Evolutionary conservation across 2,113 vertebrate genomes (phyloP).

Genomic region (Coracopsis vasa): DNA sequence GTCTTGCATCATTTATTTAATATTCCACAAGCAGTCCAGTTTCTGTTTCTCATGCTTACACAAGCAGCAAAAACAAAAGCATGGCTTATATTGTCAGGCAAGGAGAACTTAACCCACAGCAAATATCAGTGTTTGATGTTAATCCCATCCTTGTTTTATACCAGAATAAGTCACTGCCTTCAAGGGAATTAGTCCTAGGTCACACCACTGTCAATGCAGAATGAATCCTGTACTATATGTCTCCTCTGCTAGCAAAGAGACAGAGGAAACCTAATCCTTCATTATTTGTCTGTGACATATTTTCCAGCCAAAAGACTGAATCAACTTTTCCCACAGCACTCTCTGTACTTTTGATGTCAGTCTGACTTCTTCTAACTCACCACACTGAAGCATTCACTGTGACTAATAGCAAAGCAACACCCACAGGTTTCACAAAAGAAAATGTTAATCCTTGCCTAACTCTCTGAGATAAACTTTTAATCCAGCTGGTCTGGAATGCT

Average conservation of each 20-base stretch:
- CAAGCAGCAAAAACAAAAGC: conserved; percentile 33
- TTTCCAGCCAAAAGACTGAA: conserved; percentile 21
- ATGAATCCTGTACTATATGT: neutral
- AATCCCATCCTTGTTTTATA: conserved; percentile 43
- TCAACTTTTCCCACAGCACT: conserved; percentile 44
- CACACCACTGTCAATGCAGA: neutral
- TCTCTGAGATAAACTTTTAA: conserved; percentile 58
- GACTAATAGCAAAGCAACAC: conserved; percentile 67
- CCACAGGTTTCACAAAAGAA: conserved; percentile 68
- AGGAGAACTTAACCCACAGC: neutral
- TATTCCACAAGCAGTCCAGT: neutral
- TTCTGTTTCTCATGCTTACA: conserved; percentile 15
- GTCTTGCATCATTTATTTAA: conserved; percentile 33
- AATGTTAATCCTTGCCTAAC: conserved; percentile 50
- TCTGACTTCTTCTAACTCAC: conserved; percentile 52
- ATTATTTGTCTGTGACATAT: conserved; percentile 3
- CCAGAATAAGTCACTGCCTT: neutral
- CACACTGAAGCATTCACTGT: conserved; percentile 23
- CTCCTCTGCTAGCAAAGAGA: neutral
- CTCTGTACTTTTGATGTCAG: conserved; percentile 49
- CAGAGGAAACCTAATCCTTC: conserved; percentile 33
- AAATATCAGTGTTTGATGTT: conserved; percentile 30
- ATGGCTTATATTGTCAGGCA: conserved; percentile 10
- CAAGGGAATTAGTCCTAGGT: conserved; percentile 32
- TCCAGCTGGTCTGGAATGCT: conserved; percentile 30